Percentiles rank a stretch among this genome's conserved stretches.
These are phyloP conservation scores for Euzophera pinguis DNA, from an alignment of 2,888 invertebrate species.

Conservation along the genomic window DNA sequence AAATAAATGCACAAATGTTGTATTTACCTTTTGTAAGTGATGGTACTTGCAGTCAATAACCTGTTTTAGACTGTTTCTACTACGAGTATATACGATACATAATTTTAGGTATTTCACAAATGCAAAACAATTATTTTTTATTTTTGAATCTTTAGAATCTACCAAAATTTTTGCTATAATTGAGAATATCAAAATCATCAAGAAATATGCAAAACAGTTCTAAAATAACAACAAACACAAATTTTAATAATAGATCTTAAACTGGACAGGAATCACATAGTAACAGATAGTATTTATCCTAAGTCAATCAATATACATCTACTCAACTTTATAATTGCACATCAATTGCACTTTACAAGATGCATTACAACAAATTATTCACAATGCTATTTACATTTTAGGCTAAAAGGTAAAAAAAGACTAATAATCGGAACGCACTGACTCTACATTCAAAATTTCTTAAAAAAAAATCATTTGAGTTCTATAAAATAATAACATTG, in stretches of 20 bases:
- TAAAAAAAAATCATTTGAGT: no score
- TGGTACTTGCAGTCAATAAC: no score
- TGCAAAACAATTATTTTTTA: no score
- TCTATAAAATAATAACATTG: no score
- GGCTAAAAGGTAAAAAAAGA: background rate
- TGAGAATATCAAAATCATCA: background rate
- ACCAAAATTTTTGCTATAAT: background rate
- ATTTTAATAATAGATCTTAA: constrained; percentile 49
- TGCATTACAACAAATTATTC: constrained; percentile 77
- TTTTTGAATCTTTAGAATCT: background rate
- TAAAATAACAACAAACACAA: constrained; percentile 26
- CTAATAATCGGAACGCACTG: background rate
- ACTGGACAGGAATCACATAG: constrained; percentile 64
- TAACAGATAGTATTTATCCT: constrained; percentile 58
- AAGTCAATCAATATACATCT: constrained; percentile 61
- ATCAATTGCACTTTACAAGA: constrained; percentile 78
- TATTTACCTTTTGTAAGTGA: no score
- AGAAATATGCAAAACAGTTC: constrained; percentile 1
- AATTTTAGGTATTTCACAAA: no score
- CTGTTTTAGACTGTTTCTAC: no score
- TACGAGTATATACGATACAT: no score
- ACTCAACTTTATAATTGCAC: constrained; percentile 76
- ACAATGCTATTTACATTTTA: constrained; percentile 61
- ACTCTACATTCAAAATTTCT: background rate
- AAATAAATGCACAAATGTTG: no score